phyloP scores from a whole-genome alignment of 2,797 vertebrate genomes.

The Ambastaia sidthimunki region DNA sequence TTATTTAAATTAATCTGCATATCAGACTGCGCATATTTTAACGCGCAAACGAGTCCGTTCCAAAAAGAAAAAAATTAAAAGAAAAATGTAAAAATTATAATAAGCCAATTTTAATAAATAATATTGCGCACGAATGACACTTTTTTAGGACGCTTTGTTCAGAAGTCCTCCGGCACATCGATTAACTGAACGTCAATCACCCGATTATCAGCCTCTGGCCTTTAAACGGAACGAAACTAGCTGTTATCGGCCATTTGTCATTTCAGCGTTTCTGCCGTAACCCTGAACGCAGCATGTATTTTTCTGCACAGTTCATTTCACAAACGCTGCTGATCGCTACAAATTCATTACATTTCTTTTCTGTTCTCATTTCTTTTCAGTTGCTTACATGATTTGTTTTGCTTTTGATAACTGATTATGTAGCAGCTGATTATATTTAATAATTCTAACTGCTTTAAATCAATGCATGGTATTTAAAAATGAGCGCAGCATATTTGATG shows the following conservation, averaged over 20 bases:
- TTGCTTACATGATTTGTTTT: neutral
- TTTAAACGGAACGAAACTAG: neutral
- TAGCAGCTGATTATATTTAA: neutral
- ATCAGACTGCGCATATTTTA: neutral
- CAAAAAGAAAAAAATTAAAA: neutral
- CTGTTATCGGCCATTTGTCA: neutral
- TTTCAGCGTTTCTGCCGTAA: neutral
- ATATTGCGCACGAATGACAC: constrained; percentile 74
- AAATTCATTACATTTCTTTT: constrained; percentile 30
- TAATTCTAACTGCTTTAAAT: constrained; percentile 1
- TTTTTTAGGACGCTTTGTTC: neutral
- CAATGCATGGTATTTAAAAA: constrained; percentile 36
- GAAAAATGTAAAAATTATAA: neutral
- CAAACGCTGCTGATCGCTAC: neutral
- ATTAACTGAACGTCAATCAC: constrained; percentile 44
- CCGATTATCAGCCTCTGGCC: constrained; percentile 52
- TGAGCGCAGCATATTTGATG: constrained; percentile 26
- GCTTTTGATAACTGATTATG: constrained; percentile 10
- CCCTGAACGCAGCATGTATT: neutral
- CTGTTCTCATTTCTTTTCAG: neutral
- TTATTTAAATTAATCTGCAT: neutral
- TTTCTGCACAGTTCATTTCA: constrained; percentile 6
- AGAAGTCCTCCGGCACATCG: constrained; percentile 54
- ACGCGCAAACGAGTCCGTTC: neutral
- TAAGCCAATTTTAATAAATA: constrained; percentile 67